Conservation (phyloP, 2,113 vertebrate genomes). For the Coturnix japonica region DNA sequence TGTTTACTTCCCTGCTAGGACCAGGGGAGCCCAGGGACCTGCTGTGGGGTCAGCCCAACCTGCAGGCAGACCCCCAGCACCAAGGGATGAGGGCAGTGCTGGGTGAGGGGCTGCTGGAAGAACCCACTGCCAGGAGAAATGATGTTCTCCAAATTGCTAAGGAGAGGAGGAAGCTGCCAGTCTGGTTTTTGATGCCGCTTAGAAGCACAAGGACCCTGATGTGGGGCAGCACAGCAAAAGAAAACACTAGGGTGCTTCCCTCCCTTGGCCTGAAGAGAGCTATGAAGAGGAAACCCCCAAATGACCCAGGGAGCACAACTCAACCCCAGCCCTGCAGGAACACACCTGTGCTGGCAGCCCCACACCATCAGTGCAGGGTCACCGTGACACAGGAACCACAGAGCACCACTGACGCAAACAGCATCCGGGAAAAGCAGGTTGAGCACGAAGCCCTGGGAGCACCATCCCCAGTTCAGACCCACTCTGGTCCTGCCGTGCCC, state of each 20-base stretch:
- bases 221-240: neutral
- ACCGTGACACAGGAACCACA: no score
- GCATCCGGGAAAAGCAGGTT: neutral
- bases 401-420: neutral
- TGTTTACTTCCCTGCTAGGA: slow-evolving; percentile 64
- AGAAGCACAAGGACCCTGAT: neutral
- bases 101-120: neutral
- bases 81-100: neutral
- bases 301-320: neutral
- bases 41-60: neutral
- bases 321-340: neutral
- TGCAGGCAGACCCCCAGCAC: neutral
- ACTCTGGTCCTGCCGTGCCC: fast-evolving
- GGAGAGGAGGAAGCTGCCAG: neutral
- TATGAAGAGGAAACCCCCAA: fast-evolving
- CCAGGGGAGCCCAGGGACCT: neutral
- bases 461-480: no score
- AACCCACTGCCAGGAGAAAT: neutral
- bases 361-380: fast-evolving
- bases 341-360: neutral
- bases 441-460: neutral
- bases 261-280: neutral
- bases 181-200: neutral
- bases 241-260: neutral
- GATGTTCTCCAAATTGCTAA: neutral